Percentiles rank a stretch among this genome's conserved stretches.
Evolutionary conservation across 2,113 vertebrate genomes (phyloP).

Genomic region (Neomonachus schauinslandi): DNA sequence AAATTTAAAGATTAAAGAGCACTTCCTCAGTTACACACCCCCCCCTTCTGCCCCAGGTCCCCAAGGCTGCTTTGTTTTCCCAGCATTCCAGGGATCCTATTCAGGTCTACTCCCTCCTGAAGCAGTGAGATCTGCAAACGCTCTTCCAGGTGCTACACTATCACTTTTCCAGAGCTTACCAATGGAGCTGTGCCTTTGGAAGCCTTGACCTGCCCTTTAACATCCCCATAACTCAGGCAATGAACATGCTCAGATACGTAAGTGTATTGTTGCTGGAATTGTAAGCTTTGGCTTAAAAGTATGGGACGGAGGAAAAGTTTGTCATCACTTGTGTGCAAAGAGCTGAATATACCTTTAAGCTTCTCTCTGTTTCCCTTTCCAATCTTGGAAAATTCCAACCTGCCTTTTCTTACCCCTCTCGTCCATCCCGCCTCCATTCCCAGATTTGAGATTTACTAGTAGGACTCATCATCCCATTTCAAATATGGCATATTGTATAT

Average conservation of each 20-base stretch:
- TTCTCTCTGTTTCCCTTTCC: background rate
- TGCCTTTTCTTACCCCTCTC: background rate
- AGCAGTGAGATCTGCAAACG: background rate
- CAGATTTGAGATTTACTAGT: background rate
- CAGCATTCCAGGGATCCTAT: background rate
- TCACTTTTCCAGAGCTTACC: background rate
- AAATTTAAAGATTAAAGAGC: background rate
- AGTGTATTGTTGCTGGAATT: background rate
- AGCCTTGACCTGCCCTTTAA: background rate
- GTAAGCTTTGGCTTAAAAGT: background rate
- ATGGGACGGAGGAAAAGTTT: background rate
- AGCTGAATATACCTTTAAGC: background rate
- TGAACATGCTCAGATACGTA: background rate
- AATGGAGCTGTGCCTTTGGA: background rate
- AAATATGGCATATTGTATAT: background rate
- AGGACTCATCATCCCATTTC: background rate
- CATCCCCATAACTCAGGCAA: background rate
- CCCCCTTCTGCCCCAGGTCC: background rate
- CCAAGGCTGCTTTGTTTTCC: background rate
- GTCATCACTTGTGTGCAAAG: background rate
- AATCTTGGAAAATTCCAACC: background rate
- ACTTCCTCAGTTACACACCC: background rate
- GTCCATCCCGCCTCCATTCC: background rate
- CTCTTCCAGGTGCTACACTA: accelerated
- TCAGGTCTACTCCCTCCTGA: background rate